Base-by-base conservation (phyloP, 1,140 invertebrate genomes). In the Drosophila orosa region DNA sequence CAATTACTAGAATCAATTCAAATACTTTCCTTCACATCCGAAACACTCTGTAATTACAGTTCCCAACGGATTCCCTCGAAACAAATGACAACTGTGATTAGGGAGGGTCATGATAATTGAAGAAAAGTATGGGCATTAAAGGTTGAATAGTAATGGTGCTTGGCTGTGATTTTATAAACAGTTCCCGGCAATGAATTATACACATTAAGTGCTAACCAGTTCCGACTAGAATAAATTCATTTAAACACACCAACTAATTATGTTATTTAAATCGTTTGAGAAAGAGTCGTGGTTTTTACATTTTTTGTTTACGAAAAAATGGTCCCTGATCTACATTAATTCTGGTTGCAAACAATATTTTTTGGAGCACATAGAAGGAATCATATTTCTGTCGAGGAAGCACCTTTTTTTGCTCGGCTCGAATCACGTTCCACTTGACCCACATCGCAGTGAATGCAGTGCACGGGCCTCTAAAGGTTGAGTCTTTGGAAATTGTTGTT, bases 341-440 rank as follows among this genome's bases (percentile, higher is more conserved):
- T 22, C 9, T 9, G 19, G 15, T 22, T 22, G 17, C 13, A 3
- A 17, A 15, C 6, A 3, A 17, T 15, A 5, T 25, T 65, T 54
- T n/a, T 9, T 55, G 10, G 12, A 31, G 31, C 44, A 69, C 29
- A 48, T 31, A 6, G 24, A 19, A 13, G 65, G 65, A 57, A 48
- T 71, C 65, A 48, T 48, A 47, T 48, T 48, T 39, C 66, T 56
- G 33, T 65, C 25, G 45, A 66, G 65, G 65, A 68, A 68, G 65
- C 35, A 27, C 22, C 35, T 54, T 66, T 68, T 63, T 35, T 22
- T 27, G 45, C 65, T 39, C 63, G 33, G 13, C 67, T 37, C 35
- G 40, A 75, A 75, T 75, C 72, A 59, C 48, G 73, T 76, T 76
- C 55, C 73, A 75, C 73, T 76, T 76, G 73, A 76, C 73, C 72